Percentiles rank a stretch among this genome's conserved stretches.
Evolutionary conservation across 2,113 vertebrate species (phyloP).

Genomic region (Corvus moneduloides): DNA sequence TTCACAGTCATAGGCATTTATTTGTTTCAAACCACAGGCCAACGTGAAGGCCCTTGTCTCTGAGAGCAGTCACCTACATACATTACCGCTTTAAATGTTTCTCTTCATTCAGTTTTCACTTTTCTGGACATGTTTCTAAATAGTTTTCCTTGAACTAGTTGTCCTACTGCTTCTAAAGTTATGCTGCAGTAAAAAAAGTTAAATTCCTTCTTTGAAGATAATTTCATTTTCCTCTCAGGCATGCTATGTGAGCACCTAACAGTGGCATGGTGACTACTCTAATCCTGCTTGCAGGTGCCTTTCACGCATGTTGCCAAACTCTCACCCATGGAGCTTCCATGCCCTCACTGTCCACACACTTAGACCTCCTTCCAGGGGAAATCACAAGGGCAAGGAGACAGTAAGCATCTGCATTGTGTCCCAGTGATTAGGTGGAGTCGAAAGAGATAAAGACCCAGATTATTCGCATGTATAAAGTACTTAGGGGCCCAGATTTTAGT

Average conservation of each 20-base stretch:
- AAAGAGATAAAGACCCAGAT: conserved; percentile 45
- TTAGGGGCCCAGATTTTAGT: conserved; percentile 19
- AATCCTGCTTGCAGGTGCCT: not conserved
- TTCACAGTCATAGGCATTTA: not conserved
- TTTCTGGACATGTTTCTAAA: not conserved
- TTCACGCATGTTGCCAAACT: not conserved
- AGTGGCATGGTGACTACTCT: not conserved
- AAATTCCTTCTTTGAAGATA: not conserved
- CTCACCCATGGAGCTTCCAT: not conserved
- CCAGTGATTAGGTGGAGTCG: not conserved
- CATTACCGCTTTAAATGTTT: not conserved
- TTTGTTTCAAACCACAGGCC: not conserved
- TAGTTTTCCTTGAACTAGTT: not conserved
- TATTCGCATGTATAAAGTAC: not conserved
- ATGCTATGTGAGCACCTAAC: not conserved
- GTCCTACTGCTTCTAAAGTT: not conserved
- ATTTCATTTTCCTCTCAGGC: not conserved
- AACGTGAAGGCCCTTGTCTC: not conserved
- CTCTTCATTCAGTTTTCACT: not conserved
- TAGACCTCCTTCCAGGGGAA: not conserved
- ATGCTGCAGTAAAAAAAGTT: not conserved
- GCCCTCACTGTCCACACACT: not conserved
- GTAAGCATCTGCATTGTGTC: not conserved
- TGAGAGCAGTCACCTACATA: not conserved
- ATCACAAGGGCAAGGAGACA: not conserved